Conservation (phyloP, 1,140 invertebrate species). For the Periplaneta americana region DNA sequence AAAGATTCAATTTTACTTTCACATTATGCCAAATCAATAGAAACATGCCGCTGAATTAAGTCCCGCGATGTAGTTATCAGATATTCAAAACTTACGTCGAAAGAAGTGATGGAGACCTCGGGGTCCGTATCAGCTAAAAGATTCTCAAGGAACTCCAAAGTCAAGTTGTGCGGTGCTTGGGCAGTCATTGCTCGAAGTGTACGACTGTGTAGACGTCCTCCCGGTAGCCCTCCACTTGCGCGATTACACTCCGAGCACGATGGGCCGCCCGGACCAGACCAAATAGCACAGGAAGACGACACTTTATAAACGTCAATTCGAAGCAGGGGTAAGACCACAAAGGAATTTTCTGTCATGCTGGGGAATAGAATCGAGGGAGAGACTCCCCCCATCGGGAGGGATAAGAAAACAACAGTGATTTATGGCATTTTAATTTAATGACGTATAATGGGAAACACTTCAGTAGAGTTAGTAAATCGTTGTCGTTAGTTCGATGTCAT, state of each 20-base stretch:
- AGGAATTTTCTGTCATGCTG: neutral
- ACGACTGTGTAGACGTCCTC: neutral
- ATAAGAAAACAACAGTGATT: neutral
- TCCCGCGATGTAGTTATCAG: too few relatives aligned
- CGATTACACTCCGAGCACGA: neutral
- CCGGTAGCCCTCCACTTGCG: neutral
- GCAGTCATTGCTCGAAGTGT: neutral
- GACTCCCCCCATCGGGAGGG: neutral
- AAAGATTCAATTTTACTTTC: too few relatives aligned
- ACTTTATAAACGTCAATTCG: neutral
- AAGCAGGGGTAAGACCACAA: neutral
- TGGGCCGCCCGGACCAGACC: neutral
- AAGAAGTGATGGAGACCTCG: neutral
- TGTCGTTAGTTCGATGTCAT: too few relatives aligned
- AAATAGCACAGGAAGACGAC: neutral
- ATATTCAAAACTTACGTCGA: neutral
- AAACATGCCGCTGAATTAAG: too few relatives aligned
- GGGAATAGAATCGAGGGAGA: neutral
- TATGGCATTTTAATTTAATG: neutral
- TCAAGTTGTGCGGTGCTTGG: neutral
- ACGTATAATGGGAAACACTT: too few relatives aligned
- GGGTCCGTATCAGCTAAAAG: neutral
- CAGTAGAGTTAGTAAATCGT: too few relatives aligned
- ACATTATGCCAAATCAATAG: too few relatives aligned
- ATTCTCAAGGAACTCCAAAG: neutral